Evolutionary conservation across 2,113 vertebrate genomes (phyloP), one percentile per base, ranked within the genome.

Genomic region (Setophaga kirtlandii): DNA sequence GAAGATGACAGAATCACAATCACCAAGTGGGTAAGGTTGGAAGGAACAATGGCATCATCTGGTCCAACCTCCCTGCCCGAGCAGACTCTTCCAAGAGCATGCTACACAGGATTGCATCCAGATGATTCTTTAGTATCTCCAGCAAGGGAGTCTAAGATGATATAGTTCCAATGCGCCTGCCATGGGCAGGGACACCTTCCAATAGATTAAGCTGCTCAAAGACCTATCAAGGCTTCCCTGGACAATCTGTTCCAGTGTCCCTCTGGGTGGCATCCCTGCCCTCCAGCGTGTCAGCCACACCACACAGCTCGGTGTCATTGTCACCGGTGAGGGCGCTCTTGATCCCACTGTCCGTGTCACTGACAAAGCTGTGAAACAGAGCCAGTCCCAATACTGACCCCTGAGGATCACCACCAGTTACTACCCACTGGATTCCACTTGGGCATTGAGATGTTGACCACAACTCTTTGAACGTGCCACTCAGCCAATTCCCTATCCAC

Each of bases 121-220:
- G 24, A 31, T 1, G 1, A 25, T 35, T 25, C 49, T 47, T 30
- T 15, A 52, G 7, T n/a, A 39, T 74, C 27, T 59, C 59, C 60
- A 59, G 60, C 13, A 27, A 89, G 39, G 18, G 37, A 74, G 27
- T 67, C 19, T 14, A 47, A 60, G n/a, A 60, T n/a, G 24, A 39
- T 6, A 14, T 0, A 30, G 2, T 4, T 39, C 11, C 3, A 74
- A 23, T 2, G 1, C 3, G 15, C 15, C 5, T 59, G 44, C 27
- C 37, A 46, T 5, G 23, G 33, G 23, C 19, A 67, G 33, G 7
- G 46, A n/a, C 22, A 74, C 7, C 15, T 52, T 59, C 68, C 44
- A 74, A 20, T 2, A 20, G 19, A 24, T 33, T 3, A 59, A 8
- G 23, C 5, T 46, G 37, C 9, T 33, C 52, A 46, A 74, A 82